Evolutionary conservation across 2,797 vertebrate species (phyloP).

Genomic region (Phrynocephalus guinanensis): DNA sequence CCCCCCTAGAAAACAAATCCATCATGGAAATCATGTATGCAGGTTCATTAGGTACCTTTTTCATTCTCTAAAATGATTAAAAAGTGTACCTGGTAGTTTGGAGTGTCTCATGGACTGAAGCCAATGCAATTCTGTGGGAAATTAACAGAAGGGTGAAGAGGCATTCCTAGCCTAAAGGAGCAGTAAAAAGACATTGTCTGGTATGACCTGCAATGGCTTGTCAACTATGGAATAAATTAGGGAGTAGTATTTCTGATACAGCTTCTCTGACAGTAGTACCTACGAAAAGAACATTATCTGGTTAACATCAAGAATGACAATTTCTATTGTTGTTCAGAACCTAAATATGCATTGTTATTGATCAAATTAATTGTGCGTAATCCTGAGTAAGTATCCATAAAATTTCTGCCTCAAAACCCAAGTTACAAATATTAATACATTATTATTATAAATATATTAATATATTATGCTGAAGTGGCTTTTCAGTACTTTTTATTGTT

Average conservation of each 20-base stretch:
- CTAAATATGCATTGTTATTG: background rate
- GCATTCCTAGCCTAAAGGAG: background rate
- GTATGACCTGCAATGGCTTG: background rate
- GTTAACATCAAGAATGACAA: background rate
- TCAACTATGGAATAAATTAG: background rate
- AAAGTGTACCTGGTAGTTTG: constrained; percentile 7
- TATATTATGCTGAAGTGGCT: no score
- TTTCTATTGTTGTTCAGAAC: background rate
- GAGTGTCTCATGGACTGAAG: background rate
- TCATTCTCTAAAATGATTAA: background rate
- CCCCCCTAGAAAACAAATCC: background rate
- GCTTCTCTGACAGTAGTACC: background rate
- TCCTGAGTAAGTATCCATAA: background rate
- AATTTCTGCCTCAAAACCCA: background rate
- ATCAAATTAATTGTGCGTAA: background rate
- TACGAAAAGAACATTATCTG: background rate
- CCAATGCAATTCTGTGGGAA: background rate
- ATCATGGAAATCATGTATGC: background rate
- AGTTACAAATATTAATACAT: background rate
- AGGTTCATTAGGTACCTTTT: background rate
- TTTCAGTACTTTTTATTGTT: no score
- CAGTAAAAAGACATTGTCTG: background rate
- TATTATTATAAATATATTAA: no score
- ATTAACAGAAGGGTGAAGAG: background rate
- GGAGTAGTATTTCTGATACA: background rate